Evolutionary conservation across 2,888 invertebrate species (phyloP).

Genomic region (Pardosa pseudoannulata): DNA sequence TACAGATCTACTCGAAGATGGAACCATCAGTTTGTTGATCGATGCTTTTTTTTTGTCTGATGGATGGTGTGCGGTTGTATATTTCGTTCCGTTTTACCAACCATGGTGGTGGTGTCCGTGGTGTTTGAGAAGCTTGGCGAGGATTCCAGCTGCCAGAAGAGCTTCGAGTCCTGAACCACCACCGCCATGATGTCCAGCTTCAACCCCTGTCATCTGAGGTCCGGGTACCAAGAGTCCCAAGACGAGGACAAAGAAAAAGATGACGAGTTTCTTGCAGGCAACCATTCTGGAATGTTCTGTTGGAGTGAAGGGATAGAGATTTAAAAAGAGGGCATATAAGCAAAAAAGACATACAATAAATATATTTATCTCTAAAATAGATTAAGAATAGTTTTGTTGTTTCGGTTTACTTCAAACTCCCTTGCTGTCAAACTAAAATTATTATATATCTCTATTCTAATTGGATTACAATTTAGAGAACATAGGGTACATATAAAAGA

Average conservation of each 20-base stretch:
- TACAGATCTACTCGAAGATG: neutral
- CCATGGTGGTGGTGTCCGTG: conserved; percentile 47
- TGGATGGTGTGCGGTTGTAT: too few species aligned
- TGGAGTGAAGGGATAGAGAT: too few species aligned
- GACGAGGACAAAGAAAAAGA: conserved; percentile 36
- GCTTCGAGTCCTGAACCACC: conserved; percentile 31
- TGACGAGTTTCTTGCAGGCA: conserved; percentile 16
- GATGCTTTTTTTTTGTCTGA: neutral
- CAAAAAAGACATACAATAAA: too few species aligned
- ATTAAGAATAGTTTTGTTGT: too few species aligned
- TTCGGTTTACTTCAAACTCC: too few species aligned
- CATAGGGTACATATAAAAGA: too few species aligned
- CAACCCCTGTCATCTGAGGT: conserved; percentile 35
- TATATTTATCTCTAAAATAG: too few species aligned
- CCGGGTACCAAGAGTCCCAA: conserved; percentile 46
- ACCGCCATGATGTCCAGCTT: conserved; percentile 24
- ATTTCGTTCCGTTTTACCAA: conserved; percentile 9
- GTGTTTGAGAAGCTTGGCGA: conserved; percentile 44
- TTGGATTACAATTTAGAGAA: too few species aligned
- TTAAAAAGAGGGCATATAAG: too few species aligned
- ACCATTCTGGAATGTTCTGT: conserved; percentile 22
- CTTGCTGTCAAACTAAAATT: too few species aligned
- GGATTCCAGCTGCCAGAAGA: conserved; percentile 51
- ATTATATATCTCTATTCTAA: too few species aligned
- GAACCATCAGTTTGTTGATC: too few species aligned